Percentiles rank a stretch among this genome's conserved stretches.
Evolutionary conservation across 2,888 invertebrate species (phyloP).

Genomic region (Lithophane leautieri): DNA sequence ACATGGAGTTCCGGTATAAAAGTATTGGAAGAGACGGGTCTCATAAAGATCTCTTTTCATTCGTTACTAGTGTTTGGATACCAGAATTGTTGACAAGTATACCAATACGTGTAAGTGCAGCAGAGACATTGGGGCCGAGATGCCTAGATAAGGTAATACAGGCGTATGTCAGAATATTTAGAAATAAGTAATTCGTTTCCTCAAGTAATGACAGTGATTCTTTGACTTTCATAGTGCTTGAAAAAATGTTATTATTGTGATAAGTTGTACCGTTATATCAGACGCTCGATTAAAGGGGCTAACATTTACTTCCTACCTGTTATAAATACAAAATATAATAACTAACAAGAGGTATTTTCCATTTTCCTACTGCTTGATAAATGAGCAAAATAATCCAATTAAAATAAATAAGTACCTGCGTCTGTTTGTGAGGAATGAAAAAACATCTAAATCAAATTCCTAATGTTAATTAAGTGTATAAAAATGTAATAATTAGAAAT

Average conservation of each 20-base stretch:
- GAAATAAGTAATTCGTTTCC: conserved; percentile 1
- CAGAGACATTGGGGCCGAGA: conserved; percentile 18
- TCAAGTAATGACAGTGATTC: not conserved
- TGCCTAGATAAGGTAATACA: not conserved
- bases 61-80: conserved; percentile 8
- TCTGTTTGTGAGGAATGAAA: conserved; percentile 28
- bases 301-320: conserved; percentile 1
- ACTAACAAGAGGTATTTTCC: conserved; percentile 10
- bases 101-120: conserved; percentile 47
- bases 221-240: not conserved
- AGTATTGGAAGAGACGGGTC: conserved; percentile 17
- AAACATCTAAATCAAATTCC: conserved; percentile 30
- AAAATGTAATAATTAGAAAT: conserved; percentile 25
- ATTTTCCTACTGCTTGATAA: conserved; percentile 3
- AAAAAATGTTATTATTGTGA: not conserved
- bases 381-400: conserved; percentile 38
- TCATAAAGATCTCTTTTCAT: conserved; percentile 33
- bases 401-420: conserved; percentile 34
- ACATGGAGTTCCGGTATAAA: conserved; percentile 1
- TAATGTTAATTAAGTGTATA: conserved; percentile 34
- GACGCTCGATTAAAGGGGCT: not conserved
- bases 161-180: not conserved
- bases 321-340: not conserved
- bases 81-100: conserved; percentile 28
- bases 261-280: not conserved